Evolutionary conservation across 2,888 invertebrate genomes (phyloP), one percentile per base, ranked within the genome.

Genomic region (Drosophila formosana): DNA sequence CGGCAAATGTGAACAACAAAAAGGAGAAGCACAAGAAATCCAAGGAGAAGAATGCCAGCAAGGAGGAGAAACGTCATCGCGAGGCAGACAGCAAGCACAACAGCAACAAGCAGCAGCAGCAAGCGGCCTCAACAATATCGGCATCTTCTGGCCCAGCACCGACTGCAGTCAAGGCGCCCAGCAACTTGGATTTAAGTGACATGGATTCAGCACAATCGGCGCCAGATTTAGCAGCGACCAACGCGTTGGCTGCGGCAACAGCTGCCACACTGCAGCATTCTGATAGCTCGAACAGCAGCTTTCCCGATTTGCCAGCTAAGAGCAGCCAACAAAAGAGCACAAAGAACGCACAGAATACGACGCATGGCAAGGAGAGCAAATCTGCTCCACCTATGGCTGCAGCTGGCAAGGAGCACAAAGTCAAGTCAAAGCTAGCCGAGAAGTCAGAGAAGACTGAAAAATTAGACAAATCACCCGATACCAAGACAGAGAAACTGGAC

Each of bases 371-470:
- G 47, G 84, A 84, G 8, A 50, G 30, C 13, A 55, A 55, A 18
- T 41, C 46, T 26, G 28, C 52, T 4, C 51, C 51, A 26, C 30
- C 46, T 26, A 23, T 41, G 3, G 55, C 49, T 6, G 47, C 47
- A 0, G 34, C 51, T 13, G 58, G 30, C 34, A 87, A 83, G 45
- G 86, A 87, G n/a, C 73, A 73, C 43, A 89, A 82, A 49, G 63
- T 61, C 6, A 85, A 88, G 43, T 64, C 79, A 11, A 85, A 88
- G 57, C 26, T 52, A 13, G 51, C 93, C 61, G 94, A 94, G 41
- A 93, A 93, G 61, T 92, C 92, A 25, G 95, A 95, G 75, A 95
- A 95, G 72, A 93, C 94, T 72, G 94, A 94, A 37, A 95, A 95
- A 73, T 7, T 68, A 23, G 80, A 77, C 28, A 77, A 72, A 47